Percentiles rank a stretch among this genome's conserved stretches.
Evolutionary conservation across 2,888 invertebrate genomes (phyloP).

Genomic region (Ophonus ardosiacus): DNA sequence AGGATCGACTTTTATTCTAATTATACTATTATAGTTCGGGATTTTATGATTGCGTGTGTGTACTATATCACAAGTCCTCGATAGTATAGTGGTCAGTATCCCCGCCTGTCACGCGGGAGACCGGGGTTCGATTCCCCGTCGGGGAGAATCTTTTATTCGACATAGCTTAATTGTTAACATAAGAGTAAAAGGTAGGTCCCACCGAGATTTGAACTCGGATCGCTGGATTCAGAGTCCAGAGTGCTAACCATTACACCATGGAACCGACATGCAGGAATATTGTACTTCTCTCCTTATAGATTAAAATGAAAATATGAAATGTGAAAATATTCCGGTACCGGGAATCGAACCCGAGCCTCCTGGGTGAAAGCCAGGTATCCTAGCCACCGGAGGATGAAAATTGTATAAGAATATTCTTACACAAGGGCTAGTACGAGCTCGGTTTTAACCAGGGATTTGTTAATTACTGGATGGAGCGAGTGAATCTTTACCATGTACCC

Average conservation of each 20-base stretch:
- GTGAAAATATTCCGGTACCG: constrained; percentile 80
- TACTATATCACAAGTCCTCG: background rate
- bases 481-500: no score
- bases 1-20: constrained; percentile 5
- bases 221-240: constrained; percentile 82
- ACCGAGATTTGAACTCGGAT: constrained; percentile 82
- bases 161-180: background rate
- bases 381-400: constrained; percentile 79
- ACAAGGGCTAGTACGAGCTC: no score
- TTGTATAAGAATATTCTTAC: background rate
- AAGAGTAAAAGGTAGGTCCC: constrained; percentile 65
- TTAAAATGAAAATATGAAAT: background rate
- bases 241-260: constrained; percentile 83
- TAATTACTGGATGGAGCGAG: no score
- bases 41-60: no score
- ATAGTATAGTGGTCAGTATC: background rate
- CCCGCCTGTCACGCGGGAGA: background rate
- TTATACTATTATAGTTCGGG: no score
- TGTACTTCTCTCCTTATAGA: background rate
- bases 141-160: background rate
- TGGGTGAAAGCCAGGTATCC: constrained; percentile 86
- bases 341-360: constrained; percentile 87
- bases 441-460: no score
- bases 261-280: constrained; percentile 72
- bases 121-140: background rate